phyloP scores from a whole-genome alignment of 2,797 vertebrate genomes.

The Poecilia gillii region DNA sequence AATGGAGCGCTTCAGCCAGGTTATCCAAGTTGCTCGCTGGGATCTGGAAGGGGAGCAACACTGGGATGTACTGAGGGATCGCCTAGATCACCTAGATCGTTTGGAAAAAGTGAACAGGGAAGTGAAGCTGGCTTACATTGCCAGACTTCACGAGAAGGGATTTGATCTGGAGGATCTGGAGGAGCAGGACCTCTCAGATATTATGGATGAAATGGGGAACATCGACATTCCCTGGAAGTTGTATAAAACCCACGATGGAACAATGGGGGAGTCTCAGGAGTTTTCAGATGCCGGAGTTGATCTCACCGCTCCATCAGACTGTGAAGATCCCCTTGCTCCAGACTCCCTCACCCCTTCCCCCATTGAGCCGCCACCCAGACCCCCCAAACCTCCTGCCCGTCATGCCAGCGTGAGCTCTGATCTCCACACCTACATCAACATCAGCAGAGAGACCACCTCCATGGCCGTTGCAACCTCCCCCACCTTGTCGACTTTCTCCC shows the following conservation, averaged over 20 bases:
- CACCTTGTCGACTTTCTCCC: conserved; percentile 70
- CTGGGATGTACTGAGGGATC: conserved; percentile 80
- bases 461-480: conserved; percentile 73
- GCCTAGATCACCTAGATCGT: conserved; percentile 81
- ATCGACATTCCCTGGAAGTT: conserved; percentile 80
- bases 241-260: conserved; percentile 68
- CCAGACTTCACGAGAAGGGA: conserved; percentile 80
- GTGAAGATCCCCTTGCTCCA: conserved; percentile 75
- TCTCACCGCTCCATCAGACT: conserved; percentile 81
- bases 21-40: conserved; percentile 82
- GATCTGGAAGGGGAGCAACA: conserved; percentile 80
- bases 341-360: conserved; percentile 81
- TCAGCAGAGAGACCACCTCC: conserved; percentile 75
- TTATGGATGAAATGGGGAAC: conserved; percentile 83
- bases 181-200: conserved; percentile 77
- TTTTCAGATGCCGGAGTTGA: conserved; percentile 86
- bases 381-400: conserved; percentile 82
- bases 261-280: conserved; percentile 80
- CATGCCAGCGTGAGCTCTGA: conserved; percentile 79
- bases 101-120: conserved; percentile 84
- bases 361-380: conserved; percentile 75
- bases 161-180: conserved; percentile 78
- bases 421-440: conserved; percentile 83
- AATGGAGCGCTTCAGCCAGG: conserved; percentile 84
- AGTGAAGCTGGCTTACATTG: conserved; percentile 76